Evolutionary conservation across 2,113 vertebrate species (phyloP).

Genomic region (Thymallus thymallus): DNA sequence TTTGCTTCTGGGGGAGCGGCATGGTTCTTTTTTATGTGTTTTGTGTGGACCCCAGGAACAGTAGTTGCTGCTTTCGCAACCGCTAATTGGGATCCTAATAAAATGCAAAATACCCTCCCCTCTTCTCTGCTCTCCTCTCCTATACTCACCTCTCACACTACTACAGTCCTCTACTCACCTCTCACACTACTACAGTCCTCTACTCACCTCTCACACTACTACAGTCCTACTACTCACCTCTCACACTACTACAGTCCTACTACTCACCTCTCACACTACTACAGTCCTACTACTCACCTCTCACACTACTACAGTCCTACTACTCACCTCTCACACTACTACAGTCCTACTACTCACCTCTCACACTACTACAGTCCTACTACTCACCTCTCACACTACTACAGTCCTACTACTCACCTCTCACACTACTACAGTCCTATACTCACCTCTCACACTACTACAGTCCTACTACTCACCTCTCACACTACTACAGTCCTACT

Average conservation of each 20-base stretch:
- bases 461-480: neutral
- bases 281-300: neutral
- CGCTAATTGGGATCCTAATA: no score
- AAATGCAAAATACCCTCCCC: no score
- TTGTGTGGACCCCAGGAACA: no score
- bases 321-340: neutral
- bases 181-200: no score
- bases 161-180: no score
- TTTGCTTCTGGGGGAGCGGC: no score
- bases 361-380: neutral
- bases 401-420: neutral
- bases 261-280: neutral
- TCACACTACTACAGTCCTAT: neutral
- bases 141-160: neutral
- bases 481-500: neutral
- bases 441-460: neutral
- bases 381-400: neutral
- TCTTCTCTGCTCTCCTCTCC: no score
- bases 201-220: neutral
- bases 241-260: neutral
- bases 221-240: neutral
- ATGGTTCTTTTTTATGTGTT: no score
- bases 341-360: neutral
- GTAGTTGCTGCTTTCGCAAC: no score
- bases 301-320: neutral